These are phyloP conservation scores for Cataglyphis hispanica DNA, from an alignment of 1,140 invertebrate genomes.

Conservation along the genomic window DNA sequence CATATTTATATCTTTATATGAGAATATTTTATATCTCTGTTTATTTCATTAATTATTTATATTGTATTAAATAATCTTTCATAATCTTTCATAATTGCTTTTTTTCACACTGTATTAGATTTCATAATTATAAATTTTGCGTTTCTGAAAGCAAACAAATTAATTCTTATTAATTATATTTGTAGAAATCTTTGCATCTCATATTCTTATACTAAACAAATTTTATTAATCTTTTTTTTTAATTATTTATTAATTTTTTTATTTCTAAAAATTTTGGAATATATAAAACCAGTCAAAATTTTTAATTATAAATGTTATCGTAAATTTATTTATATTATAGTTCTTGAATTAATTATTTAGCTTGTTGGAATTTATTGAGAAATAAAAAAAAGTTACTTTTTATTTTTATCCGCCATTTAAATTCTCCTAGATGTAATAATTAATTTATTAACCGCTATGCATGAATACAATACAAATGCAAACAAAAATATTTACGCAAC, in stretches of 20 bases:
- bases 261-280: not conserved
- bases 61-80: not conserved
- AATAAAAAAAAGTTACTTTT: too few species aligned
- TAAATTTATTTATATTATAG: not conserved
- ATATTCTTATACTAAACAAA: not conserved
- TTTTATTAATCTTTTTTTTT: not conserved
- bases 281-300: not conserved
- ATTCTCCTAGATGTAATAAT: too few species aligned
- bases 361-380: too few species aligned
- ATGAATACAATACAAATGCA: too few species aligned
- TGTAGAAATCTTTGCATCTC: not conserved
- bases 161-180: not conserved
- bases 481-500: too few species aligned
- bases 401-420: too few species aligned
- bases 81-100: not conserved
- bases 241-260: too few species aligned
- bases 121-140: not conserved
- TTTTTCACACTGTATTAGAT: not conserved
- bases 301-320: not conserved
- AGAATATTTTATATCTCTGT: not conserved
- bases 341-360: too few species aligned
- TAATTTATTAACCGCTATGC: too few species aligned
- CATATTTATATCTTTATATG: not conserved
- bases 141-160: not conserved
- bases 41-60: constrained; percentile 2